These are phyloP conservation scores for Oopsacas minuta DNA, from an alignment of 37 sponge, comb jelly and placozoan genomes.

Conservation along the genomic window DNA sequence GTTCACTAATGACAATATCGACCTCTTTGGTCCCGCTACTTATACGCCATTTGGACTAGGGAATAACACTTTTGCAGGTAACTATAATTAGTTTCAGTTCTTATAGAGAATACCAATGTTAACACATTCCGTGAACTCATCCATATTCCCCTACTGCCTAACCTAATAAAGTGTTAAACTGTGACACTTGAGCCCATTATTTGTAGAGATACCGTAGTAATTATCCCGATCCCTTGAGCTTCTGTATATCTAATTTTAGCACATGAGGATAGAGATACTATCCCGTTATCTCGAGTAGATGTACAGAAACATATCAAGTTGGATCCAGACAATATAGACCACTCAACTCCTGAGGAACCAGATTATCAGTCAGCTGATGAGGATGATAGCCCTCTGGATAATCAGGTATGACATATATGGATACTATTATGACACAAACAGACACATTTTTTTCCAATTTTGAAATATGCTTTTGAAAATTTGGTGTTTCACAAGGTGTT, in stretches of 20 bases:
- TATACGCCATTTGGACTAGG: background rate
- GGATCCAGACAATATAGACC: background rate
- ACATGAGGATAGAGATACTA: background rate
- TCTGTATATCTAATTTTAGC: background rate
- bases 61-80: conserved; percentile 7
- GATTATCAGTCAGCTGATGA: background rate
- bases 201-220: too few species aligned
- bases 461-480: too few species aligned
- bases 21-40: background rate
- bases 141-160: too few species aligned
- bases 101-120: too few species aligned
- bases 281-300: background rate
- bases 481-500: too few species aligned
- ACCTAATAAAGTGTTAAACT: too few species aligned
- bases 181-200: too few species aligned
- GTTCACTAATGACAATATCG: background rate
- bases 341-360: background rate
- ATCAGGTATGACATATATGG: background rate
- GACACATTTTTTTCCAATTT: too few species aligned
- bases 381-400: background rate
- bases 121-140: too few species aligned
- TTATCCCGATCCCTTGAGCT: too few species aligned
- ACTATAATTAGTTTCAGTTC: too few species aligned
- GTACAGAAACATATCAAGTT: background rate
- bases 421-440: too few species aligned